phyloP scores from a whole-genome alignment of 1,140 invertebrate genomes.

The Littorina saxatilis region DNA sequence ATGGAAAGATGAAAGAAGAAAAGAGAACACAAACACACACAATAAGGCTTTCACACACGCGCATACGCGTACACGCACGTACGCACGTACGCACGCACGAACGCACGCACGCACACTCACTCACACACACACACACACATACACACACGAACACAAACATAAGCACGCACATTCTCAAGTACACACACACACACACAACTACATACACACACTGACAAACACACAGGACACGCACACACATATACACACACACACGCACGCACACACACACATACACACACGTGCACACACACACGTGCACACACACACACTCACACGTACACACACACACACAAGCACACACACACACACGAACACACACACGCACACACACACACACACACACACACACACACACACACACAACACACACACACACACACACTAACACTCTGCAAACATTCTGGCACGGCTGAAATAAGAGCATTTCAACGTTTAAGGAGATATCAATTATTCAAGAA shows the following conservation, averaged over 20 bases:
- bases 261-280: slow-evolving; percentile 2
- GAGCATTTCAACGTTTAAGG: too few relatives aligned
- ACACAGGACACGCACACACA: too few relatives aligned
- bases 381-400: slow-evolving; percentile 8
- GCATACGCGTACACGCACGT: background rate
- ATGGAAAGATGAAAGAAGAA: too few relatives aligned
- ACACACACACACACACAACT: slow-evolving; percentile 8
- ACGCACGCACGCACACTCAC: slow-evolving; percentile 15
- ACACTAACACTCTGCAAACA: too few relatives aligned
- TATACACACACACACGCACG: slow-evolving; percentile 10
- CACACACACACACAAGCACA: slow-evolving; percentile 16
- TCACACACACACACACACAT: slow-evolving; percentile 13
- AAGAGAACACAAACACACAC: too few relatives aligned
- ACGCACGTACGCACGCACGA: background rate
- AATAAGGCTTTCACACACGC: too few relatives aligned
- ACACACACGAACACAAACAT: slow-evolving; percentile 4
- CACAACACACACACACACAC: background rate
- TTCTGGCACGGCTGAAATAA: too few relatives aligned
- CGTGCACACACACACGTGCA: background rate
- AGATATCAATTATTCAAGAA: too few relatives aligned
- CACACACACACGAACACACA: slow-evolving; percentile 16
- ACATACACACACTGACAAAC: slow-evolving; percentile 9
- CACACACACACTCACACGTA: slow-evolving; percentile 13
- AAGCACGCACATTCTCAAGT: background rate
- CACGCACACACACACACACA: slow-evolving; percentile 19